Conservation (phyloP, 2,113 vertebrate genomes). For the Lagopus muta region DNA sequence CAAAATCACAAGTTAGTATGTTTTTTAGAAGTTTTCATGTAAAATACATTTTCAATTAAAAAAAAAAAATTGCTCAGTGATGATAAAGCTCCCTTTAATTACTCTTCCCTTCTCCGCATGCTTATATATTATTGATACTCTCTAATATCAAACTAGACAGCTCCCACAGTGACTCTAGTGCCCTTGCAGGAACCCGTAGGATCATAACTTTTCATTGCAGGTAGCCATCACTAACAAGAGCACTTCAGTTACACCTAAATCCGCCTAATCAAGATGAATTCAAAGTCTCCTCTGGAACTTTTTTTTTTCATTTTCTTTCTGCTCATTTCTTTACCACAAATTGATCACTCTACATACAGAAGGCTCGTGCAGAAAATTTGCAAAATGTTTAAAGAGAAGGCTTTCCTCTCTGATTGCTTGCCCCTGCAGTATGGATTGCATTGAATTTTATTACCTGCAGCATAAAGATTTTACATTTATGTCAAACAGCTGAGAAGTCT, state of each 20-base stretch:
- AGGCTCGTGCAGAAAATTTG: background rate
- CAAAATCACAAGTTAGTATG: background rate
- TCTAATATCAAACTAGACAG: conserved; percentile 48
- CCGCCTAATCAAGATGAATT: conserved; percentile 13
- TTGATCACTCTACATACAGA: background rate
- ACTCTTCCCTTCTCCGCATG: background rate
- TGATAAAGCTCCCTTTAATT: conserved; percentile 23
- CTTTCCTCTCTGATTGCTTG: background rate
- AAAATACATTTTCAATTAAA: background rate
- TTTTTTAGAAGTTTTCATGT: background rate
- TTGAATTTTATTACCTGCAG: conserved; percentile 35
- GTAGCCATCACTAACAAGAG: conserved; percentile 18
- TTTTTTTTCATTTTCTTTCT: background rate
- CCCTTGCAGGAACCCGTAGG: conserved; percentile 9
- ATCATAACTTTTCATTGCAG: conserved; percentile 10
- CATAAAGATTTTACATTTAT: conserved; percentile 48
- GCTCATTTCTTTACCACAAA: background rate
- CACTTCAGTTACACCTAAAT: conserved; percentile 53
- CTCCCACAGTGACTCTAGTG: background rate
- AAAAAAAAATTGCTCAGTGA: background rate
- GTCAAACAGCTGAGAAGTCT: conserved; percentile 36
- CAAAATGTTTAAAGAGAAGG: background rate
- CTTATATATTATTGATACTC: conserved; percentile 10
- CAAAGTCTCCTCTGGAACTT: background rate
- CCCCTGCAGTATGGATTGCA: background rate